Evolutionary conservation across 2,113 vertebrate species (phyloP), one percentile per base, ranked within the genome.

Genomic region (Vireo altiloquus): DNA sequence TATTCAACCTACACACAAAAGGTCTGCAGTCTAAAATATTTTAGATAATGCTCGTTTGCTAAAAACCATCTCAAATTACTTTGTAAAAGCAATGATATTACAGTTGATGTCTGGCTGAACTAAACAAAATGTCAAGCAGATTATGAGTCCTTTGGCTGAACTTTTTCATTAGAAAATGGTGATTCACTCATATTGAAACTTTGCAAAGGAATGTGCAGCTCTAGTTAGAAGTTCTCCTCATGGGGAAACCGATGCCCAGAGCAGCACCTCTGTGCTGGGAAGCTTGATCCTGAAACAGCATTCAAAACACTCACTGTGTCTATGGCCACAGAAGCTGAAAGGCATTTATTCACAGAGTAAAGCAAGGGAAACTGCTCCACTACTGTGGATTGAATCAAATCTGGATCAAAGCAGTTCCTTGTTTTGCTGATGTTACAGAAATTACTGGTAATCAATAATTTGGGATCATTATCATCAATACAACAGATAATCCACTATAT

Each of bases 81-180:
- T 65, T 54, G 46, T 49, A 78, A 94, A 90, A 82, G 30, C 17
- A 82, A 22, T 46, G n/a, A 44, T 47, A 30, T 84, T 78, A 46
- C 6, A 10, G 42, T 19, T 87, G 40, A 52, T n/a, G 15, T 70
- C 66, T 74, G 40, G 70, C 40, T 82, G 65, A 72, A 57, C 59
- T 87, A 91, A 93, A 78, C 28, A 83, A 93, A 96, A 89, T 3
- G 2, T 93, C 84, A 91, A 93, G 60, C 10, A 66, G n/a, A 74
- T 65, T 61, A 68, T 28, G n/a, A 84, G 61, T 71, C 60, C 66
- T 85, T 87, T 90, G 74, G 66, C 65, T 94, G 68, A 93, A 69
- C 24, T 70, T 87, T 82, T 81, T 44, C 7, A 17, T 61, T 75
- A 75, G 42, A 75, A 88, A 92, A 79, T 31, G 10, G 4, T 82